Percentiles rank a stretch among this genome's conserved stretches.
phyloP scores from a whole-genome alignment of 1,140 invertebrate species.

The Tetragnatha versicolor region DNA sequence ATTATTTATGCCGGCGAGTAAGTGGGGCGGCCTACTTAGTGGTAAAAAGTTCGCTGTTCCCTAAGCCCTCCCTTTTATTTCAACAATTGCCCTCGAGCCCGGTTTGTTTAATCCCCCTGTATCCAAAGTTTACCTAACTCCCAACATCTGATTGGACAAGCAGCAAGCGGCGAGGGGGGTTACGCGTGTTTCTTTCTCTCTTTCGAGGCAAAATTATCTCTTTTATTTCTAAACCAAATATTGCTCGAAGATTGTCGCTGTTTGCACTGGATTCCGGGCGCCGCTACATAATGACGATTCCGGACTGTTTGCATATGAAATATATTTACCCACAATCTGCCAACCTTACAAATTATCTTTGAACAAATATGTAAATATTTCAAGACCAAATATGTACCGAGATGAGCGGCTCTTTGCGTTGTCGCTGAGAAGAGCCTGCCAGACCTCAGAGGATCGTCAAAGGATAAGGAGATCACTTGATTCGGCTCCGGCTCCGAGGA shows the following conservation, averaged over 20 bases:
- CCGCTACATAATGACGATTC: slow-evolving; percentile 56
- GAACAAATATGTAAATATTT: slow-evolving; percentile 57
- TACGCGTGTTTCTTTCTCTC: slow-evolving; percentile 53
- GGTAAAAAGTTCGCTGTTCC: slow-evolving; percentile 54
- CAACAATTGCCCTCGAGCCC: slow-evolving; percentile 51
- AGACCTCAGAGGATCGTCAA: slow-evolving; percentile 47
- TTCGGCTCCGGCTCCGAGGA: too few species aligned
- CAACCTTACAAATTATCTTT: slow-evolving; percentile 57
- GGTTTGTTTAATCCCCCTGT: slow-evolving; percentile 55
- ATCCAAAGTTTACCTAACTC: slow-evolving; percentile 55
- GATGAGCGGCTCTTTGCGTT: slow-evolving; percentile 51
- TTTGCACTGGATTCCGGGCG: slow-evolving; percentile 53
- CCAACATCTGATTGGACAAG: slow-evolving; percentile 51
- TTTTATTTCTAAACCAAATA: slow-evolving; percentile 57
- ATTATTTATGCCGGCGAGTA: slow-evolving; percentile 33
- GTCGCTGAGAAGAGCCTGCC: slow-evolving; percentile 42
- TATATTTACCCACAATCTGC: slow-evolving; percentile 57
- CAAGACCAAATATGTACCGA: slow-evolving; percentile 56
- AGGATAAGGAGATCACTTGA: slow-evolving; percentile 46
- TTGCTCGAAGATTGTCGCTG: slow-evolving; percentile 56
- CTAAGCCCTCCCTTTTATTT: slow-evolving; percentile 51
- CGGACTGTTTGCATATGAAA: slow-evolving; percentile 56
- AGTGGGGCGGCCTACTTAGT: slow-evolving; percentile 45
- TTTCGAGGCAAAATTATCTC: slow-evolving; percentile 52
- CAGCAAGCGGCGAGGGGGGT: slow-evolving; percentile 36